Base-by-base conservation (phyloP, 2,888 invertebrate species). In the Baronia brevicornis region DNA sequence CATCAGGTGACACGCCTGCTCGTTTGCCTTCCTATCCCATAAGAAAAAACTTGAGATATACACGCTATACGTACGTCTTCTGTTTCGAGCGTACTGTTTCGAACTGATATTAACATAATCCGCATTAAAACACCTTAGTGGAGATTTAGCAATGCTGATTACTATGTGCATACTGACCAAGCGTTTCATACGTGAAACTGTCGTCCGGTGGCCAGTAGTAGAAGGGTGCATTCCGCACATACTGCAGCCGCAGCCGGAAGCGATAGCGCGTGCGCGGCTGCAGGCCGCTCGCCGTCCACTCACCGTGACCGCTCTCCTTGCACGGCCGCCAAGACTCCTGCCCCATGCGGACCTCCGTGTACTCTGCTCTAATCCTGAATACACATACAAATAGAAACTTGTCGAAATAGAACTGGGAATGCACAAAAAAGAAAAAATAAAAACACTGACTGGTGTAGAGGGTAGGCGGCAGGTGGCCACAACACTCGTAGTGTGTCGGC, bases 251-350 rank as follows among this genome's bases (percentile, higher is more conserved):
- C 6, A 96, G 68, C 21, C 91, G 86, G 67, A 96, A 93, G 42
- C 89, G 89, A 60, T 96, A 96, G 36, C 88, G 86, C 0, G 92
- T 91, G 53, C 91, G 90, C 0, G 96, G 93, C 33, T 86, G 84
- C 25, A 96, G 71, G 8, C 86, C 60, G 5, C 43, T 53, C 1
- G 84, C 80, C 1, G 43, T 34, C 75, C 78, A 84, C 37, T 63
- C 60, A 7, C 59, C 65, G 17, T 48, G 51, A 5, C 48, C 60
- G 10, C 45, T 51, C 21, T 28, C 30, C 4, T 28, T 36, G 41
- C 75, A 74, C 0, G 51, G 19, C 18, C 44, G 43, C 80, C 80
- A 80, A 2, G 46, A 43, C 1, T 58, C 61, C 1, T 48, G 51
- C 0, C 85, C 58, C 5, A 77, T 67, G 0, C 85, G 71, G 24